Evolutionary conservation across 1,140 invertebrate genomes (phyloP).

Genomic region (Diuraphis noxia): DNA sequence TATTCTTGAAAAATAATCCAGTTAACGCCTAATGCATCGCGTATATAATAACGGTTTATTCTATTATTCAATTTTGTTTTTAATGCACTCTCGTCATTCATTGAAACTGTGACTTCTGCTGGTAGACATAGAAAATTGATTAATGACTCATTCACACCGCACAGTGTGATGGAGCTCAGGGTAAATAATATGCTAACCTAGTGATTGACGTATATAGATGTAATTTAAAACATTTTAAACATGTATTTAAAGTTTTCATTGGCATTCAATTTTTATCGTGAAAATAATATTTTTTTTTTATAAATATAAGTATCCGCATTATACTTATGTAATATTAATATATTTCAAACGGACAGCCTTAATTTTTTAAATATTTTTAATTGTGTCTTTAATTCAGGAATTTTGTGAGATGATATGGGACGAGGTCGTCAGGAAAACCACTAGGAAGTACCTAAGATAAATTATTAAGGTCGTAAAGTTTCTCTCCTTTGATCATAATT

Average conservation of each 20-base stretch:
- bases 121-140: not conserved
- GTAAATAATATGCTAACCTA: not conserved
- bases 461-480: slow-evolving; percentile 17
- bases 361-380: not conserved
- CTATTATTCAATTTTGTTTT: not conserved
- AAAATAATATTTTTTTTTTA: not conserved
- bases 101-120: not conserved
- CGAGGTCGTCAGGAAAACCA: slow-evolving; percentile 19
- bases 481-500: not conserved
- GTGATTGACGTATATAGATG: not conserved
- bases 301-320: not conserved
- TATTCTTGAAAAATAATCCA: not conserved
- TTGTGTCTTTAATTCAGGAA: not conserved
- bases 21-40: not conserved
- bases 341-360: not conserved
- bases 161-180: not conserved
- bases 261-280: not conserved
- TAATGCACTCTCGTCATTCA: not conserved
- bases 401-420: not conserved
- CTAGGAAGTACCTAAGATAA: not conserved
- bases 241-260: not conserved
- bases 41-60: not conserved
- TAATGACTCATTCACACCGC: not conserved
- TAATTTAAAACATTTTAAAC: not conserved
- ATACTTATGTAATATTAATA: not conserved